A percentile compares a stretch with the other conserved stretches of the same genome.
phyloP scores from a whole-genome alignment of 1,140 invertebrate species.

The Mya arenaria region DNA sequence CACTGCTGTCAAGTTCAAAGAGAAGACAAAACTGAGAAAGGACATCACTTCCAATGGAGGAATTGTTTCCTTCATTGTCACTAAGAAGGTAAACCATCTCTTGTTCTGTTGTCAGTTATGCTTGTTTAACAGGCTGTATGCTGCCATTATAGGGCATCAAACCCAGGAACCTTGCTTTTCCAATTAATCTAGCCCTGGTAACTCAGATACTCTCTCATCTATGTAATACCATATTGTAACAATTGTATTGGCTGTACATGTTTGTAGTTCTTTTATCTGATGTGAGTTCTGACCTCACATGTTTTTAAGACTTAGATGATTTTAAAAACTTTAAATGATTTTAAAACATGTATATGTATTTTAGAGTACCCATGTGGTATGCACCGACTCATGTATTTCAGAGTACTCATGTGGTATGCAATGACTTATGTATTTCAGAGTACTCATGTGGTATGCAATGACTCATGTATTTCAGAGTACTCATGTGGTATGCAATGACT shows the following conservation, averaged over 20 bases:
- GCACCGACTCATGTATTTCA: no score
- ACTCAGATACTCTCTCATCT: background rate
- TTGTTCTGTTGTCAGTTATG: no score
- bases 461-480: constrained; percentile 64
- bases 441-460: constrained; percentile 67
- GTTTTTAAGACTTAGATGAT: no score
- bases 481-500: no score
- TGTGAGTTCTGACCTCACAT: no score
- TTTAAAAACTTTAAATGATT: no score
- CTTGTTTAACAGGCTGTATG: no score
- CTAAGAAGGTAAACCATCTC: constrained; percentile 75
- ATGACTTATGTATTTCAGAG: no score
- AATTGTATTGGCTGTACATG: background rate
- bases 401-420: no score
- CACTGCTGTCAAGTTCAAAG: constrained; percentile 64
- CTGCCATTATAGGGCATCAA: background rate
- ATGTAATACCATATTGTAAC: background rate
- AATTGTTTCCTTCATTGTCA: constrained; percentile 72
- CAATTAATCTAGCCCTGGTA: background rate
- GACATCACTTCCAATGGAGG: constrained; percentile 72
- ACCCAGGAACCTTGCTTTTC: background rate
- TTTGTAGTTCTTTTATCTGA: background rate
- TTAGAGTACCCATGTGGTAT: no score
- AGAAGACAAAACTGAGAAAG: constrained; percentile 67
- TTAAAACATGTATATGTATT: no score